Evolutionary conservation across 1,140 invertebrate genomes (phyloP).

Genomic region (Aphaenogaster ashmeadi): DNA sequence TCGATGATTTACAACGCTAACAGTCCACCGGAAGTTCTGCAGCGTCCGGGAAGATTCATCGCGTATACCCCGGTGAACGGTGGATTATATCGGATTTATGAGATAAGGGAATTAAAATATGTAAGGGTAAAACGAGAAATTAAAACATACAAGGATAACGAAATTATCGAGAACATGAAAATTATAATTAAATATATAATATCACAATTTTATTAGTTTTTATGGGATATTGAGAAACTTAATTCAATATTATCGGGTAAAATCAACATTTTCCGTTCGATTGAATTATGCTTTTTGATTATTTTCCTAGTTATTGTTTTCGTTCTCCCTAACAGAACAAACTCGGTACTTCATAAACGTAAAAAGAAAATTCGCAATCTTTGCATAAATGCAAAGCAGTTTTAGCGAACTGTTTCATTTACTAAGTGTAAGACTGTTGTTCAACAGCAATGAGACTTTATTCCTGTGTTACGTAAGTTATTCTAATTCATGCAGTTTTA

Average conservation of each 20-base stretch:
- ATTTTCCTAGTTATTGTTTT: not conserved
- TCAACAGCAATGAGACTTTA: conserved; percentile 29
- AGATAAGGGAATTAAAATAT: not conserved
- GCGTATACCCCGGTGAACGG: not conserved
- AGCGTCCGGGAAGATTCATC: conserved; percentile 48
- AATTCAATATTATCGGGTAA: not conserved
- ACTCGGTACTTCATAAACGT: not conserved
- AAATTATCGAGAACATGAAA: not conserved
- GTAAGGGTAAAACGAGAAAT: not conserved
- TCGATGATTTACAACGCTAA: conserved; percentile 50
- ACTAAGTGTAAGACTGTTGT: not conserved
- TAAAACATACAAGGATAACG: not conserved
- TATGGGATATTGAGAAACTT: not conserved
- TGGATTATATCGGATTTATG: conserved; percentile 26
- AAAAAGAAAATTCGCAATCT: not conserved
- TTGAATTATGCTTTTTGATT: not conserved
- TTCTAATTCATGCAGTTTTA: conserved; percentile 2
- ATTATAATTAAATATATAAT: not conserved
- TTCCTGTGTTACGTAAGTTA: not conserved
- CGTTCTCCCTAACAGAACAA: not conserved
- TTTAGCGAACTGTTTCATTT: not conserved
- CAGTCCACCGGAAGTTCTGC: conserved; percentile 32
- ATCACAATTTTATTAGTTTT: not conserved
- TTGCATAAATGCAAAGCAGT: conserved; percentile 29
- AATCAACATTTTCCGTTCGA: not conserved